phyloP scores from a whole-genome alignment of 2,888 invertebrate genomes.

The Colostygia pectinataria region DNA sequence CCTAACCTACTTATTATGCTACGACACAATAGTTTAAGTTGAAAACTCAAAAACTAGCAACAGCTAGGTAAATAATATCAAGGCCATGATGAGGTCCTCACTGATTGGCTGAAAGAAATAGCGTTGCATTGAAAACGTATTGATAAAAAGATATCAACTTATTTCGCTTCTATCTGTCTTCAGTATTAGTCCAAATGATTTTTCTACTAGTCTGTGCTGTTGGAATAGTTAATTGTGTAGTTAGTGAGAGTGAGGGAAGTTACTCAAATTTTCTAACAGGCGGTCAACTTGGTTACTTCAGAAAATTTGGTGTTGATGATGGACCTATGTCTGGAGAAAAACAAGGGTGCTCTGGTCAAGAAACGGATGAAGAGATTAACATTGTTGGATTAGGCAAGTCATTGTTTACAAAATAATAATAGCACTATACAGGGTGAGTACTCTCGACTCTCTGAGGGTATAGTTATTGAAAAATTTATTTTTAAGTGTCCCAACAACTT shows the following conservation, averaged over 20 bases:
- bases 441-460: too few species aligned
- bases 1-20: too few species aligned
- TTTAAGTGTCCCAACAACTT: too few species aligned
- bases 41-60: neutral
- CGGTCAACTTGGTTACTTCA: neutral
- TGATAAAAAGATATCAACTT: neutral
- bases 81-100: neutral
- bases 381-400: slow-evolving; percentile 10
- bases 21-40: too few species aligned
- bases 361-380: neutral
- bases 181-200: slow-evolving; percentile 13
- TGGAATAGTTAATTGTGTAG: slow-evolving; percentile 4
- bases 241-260: neutral
- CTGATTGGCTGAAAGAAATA: neutral
- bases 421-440: too few species aligned
- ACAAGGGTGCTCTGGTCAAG: neutral
- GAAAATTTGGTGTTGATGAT: neutral
- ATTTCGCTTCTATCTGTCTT: neutral
- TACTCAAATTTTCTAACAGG: neutral
- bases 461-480: too few species aligned
- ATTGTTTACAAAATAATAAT: too few species aligned
- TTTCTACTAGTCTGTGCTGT: slow-evolving; percentile 3
- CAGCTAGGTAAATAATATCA: neutral
- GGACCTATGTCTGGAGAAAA: neutral
- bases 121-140: slow-evolving; percentile 5